phyloP scores from a whole-genome alignment of 35 echinoderm and acorn worm species.

The Acanthaster planci region DNA sequence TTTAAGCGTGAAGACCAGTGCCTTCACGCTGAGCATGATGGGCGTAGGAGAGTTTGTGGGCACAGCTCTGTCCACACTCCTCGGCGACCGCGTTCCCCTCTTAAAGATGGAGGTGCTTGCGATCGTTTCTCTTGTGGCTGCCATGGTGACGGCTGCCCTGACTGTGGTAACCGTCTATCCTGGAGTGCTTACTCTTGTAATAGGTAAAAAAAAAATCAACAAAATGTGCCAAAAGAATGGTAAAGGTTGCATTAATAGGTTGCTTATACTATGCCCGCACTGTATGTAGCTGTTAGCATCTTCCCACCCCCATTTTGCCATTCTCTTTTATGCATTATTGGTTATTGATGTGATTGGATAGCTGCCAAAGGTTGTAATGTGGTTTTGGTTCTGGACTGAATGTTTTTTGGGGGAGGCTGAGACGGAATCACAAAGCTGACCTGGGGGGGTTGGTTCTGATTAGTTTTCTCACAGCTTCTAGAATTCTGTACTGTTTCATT shows the following conservation, averaged over 20 bases:
- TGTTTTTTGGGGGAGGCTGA: no score
- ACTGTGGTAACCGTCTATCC: neutral
- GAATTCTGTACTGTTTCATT: no score
- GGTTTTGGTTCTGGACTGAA: no score
- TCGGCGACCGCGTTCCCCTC: conserved; percentile 5
- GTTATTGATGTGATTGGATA: no score
- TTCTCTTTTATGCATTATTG: no score
- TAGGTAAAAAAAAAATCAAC: neutral
- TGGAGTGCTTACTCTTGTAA: neutral
- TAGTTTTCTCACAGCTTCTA: no score
- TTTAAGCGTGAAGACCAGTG: conserved; percentile 17
- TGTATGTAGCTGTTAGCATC: no score
- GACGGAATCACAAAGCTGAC: no score
- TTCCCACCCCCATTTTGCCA: no score
- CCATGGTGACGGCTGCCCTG: neutral
- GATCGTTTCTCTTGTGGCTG: neutral
- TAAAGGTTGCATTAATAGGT: neutral
- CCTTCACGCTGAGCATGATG: conserved; percentile 30
- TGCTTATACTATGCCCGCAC: no score
- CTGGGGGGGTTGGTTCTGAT: no score
- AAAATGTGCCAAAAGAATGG: neutral
- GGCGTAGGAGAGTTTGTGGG: conserved; percentile 13
- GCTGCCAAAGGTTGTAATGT: no score
- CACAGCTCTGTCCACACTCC: neutral
- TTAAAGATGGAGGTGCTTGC: conserved; percentile 8